Conservation (phyloP, 2,888 invertebrate genomes). For the Mythimna ferrago region DNA sequence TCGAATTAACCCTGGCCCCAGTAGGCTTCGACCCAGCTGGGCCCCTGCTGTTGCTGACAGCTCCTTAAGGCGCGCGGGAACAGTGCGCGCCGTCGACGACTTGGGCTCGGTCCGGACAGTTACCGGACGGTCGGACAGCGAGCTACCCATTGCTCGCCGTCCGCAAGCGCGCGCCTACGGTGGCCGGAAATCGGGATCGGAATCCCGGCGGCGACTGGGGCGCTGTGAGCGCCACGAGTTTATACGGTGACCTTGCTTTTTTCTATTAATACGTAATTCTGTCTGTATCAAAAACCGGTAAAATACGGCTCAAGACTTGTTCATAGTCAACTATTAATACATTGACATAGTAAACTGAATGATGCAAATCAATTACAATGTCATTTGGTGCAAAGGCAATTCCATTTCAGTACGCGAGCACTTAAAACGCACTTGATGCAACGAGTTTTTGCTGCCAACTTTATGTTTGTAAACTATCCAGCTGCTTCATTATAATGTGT, state of each 20-base stretch:
- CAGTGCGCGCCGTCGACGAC: too few relatives aligned
- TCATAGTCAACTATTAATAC: background rate
- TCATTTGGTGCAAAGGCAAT: background rate
- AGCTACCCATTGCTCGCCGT: too few relatives aligned
- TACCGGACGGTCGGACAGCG: too few relatives aligned
- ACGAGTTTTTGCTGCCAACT: background rate
- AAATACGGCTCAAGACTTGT: background rate
- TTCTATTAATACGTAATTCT: background rate
- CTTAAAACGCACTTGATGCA: constrained; percentile 39
- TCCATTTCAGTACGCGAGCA: constrained; percentile 38
- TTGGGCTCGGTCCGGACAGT: too few relatives aligned
- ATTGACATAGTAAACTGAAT: background rate
- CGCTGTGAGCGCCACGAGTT: too few relatives aligned
- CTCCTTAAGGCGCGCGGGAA: too few relatives aligned
- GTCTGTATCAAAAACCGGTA: background rate
- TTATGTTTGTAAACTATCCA: constrained; percentile 2
- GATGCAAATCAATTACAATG: constrained; percentile 32
- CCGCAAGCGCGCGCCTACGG: too few relatives aligned
- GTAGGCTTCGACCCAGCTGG: too few relatives aligned
- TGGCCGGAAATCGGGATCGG: too few relatives aligned
- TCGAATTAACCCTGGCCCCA: too few relatives aligned
- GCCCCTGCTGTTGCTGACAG: too few relatives aligned
- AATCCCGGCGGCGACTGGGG: too few relatives aligned
- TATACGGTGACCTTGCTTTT: background rate
- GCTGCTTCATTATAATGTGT: constrained; percentile 3